Percentiles rank a stretch among this genome's conserved stretches.
Conservation (phyloP, 1,140 invertebrate genomes). For the Megalopta genalis region DNA sequence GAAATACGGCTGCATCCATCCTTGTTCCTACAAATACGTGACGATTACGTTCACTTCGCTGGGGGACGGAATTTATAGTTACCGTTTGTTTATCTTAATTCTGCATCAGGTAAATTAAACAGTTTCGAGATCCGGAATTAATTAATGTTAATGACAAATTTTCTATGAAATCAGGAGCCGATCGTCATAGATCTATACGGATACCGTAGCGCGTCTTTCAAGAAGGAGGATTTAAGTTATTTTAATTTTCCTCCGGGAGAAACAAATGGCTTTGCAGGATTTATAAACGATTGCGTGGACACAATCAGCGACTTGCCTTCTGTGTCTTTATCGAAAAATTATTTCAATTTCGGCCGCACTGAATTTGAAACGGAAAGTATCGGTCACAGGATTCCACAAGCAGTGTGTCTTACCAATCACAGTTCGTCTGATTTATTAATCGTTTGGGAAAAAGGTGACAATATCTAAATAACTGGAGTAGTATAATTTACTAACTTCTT, state of each 20-base stretch:
- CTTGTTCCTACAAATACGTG: conserved; percentile 57
- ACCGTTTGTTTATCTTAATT: conserved; percentile 63
- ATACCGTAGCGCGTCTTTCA: conserved; percentile 30
- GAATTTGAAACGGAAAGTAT: conserved; percentile 32
- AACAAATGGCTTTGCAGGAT: conserved; percentile 59
- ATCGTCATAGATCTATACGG: conserved; percentile 71
- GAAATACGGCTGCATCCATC: conserved; percentile 54
- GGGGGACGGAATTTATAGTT: conserved; percentile 53
- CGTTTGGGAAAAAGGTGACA: conserved; percentile 64
- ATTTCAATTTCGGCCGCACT: conserved; percentile 64
- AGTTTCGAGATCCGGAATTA: not conserved
- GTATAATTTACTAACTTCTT: too few species aligned
- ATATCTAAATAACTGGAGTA: not conserved
- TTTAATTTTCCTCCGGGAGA: conserved; percentile 36
- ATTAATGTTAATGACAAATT: not conserved
- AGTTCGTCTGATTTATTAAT: conserved; percentile 51
- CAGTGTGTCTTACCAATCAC: conserved; percentile 67
- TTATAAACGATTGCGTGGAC: conserved; percentile 59
- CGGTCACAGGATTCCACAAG: conserved; percentile 45
- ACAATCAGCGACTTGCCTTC: conserved; percentile 35
- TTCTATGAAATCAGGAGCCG: conserved; percentile 59
- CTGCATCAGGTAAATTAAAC: conserved; percentile 63
- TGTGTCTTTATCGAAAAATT: conserved; percentile 64
- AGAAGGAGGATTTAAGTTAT: not conserved
- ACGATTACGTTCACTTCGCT: conserved; percentile 61